Evolutionary conservation across 1,140 invertebrate species (phyloP).

Genomic region (Conus ventricosus): DNA sequence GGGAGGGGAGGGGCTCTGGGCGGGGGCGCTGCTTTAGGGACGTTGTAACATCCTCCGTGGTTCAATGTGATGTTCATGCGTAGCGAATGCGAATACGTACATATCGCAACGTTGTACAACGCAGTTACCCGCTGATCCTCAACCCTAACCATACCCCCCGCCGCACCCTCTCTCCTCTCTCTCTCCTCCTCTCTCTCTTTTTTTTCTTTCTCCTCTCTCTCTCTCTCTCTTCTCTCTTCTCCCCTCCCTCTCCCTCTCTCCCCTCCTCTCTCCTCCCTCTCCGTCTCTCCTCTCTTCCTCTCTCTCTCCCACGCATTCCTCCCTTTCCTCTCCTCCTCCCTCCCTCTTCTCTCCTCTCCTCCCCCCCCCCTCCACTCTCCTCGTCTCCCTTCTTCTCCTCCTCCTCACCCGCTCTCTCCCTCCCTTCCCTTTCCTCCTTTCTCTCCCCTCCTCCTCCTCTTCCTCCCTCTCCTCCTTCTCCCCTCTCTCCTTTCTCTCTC

Average conservation of each 20-base stretch:
- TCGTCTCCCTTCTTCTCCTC: background rate
- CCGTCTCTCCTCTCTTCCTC: background rate
- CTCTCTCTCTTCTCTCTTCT: no score
- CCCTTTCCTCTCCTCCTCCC: background rate
- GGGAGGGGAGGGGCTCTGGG: no score
- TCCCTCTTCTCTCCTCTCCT: background rate
- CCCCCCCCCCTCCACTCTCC: background rate
- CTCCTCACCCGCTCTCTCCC: background rate
- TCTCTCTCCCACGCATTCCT: background rate
- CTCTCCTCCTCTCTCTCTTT: no score
- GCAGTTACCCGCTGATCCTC: no score
- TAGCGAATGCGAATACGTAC: no score
- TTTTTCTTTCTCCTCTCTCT: no score
- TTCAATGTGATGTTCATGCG: no score
- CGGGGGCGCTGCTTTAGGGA: no score
- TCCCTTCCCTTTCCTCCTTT: background rate
- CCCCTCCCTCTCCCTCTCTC: background rate
- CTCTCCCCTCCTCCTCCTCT: background rate
- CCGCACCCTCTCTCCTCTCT: no score
- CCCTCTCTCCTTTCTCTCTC: background rate
- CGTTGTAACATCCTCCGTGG: no score
- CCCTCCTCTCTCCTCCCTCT: background rate
- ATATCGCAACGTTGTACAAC: no score
- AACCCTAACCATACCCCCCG: no score
- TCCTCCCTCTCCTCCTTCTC: background rate